phyloP scores from a whole-genome alignment of 2,888 invertebrate species.

The Herminia tarsipennalis region DNA sequence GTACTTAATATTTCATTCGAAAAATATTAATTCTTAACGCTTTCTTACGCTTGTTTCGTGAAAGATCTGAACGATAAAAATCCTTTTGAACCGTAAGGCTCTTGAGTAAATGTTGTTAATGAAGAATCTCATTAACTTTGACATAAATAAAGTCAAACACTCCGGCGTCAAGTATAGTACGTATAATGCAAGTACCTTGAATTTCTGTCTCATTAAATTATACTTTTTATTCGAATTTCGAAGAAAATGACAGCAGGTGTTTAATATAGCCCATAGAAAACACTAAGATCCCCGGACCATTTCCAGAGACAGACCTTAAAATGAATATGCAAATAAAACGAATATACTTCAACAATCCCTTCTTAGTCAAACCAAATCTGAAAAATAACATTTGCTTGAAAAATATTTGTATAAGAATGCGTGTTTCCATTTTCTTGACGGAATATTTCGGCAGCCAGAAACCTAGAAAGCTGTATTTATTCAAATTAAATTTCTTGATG shows the following conservation, averaged over 20 bases:
- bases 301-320: background rate
- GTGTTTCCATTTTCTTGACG: constrained; percentile 23
- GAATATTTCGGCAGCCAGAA: constrained; percentile 29
- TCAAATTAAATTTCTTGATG: constrained; percentile 32
- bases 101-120: background rate
- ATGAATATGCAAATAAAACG: constrained; percentile 8
- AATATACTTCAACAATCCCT: constrained; percentile 1
- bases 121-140: constrained; percentile 1
- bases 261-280: background rate
- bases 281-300: background rate
- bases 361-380: constrained; percentile 13
- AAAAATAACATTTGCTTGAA: constrained; percentile 31
- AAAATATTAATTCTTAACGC: constrained; percentile 1
- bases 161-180: too few relatives aligned
- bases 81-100: background rate
- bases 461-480: constrained; percentile 38
- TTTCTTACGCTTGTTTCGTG: background rate
- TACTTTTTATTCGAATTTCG: too few relatives aligned
- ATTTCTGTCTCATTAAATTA: too few relatives aligned
- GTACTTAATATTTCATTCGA: background rate
- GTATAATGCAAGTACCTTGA: too few relatives aligned
- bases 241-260: too few relatives aligned
- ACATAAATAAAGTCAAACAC: too few relatives aligned
- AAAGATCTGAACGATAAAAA: background rate
- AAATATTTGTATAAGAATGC: constrained; percentile 33